These are phyloP conservation scores for Sarcophaga subvicina DNA, from an alignment of 2,888 invertebrate species.

Conservation along the genomic window DNA sequence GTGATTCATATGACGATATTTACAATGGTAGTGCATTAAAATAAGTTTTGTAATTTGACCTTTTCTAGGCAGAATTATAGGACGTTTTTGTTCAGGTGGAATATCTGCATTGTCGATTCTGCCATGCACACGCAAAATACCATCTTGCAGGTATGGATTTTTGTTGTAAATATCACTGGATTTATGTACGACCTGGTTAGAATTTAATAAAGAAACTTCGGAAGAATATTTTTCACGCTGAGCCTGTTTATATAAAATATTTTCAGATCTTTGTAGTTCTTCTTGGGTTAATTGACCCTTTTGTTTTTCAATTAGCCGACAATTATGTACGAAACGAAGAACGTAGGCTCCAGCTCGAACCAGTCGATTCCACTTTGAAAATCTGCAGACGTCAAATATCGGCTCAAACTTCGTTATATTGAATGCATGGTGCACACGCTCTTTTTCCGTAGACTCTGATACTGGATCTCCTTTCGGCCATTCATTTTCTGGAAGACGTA, in stretches of 20 bases:
- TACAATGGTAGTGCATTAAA: slow-evolving; percentile 11
- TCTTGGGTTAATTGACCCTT: slow-evolving; percentile 61
- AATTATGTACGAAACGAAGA: not conserved
- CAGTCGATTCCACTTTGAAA: slow-evolving; percentile 29
- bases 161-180: slow-evolving; percentile 40
- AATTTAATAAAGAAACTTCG: slow-evolving; percentile 37
- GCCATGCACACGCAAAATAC: slow-evolving; percentile 46
- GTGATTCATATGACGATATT: slow-evolving; percentile 37
- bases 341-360: slow-evolving; percentile 5
- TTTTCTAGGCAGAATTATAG: slow-evolving; percentile 56
- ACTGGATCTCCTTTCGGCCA: slow-evolving; percentile 19
- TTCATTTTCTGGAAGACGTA: not conserved
- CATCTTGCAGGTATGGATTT: slow-evolving; percentile 42
- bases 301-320: slow-evolving; percentile 54
- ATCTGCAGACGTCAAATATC: slow-evolving; percentile 15
- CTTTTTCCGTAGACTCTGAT: slow-evolving; percentile 25
- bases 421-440: not conserved
- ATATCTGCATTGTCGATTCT: slow-evolving; percentile 53
- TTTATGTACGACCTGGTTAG: not conserved
- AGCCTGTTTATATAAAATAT: not conserved
- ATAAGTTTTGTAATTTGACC: slow-evolving; percentile 23
- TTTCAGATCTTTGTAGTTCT: slow-evolving; percentile 47
- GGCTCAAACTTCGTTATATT: not conserved
- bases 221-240: not conserved
- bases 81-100: slow-evolving; percentile 32